Percentiles rank a stretch among this genome's conserved stretches.
These are phyloP conservation scores for Pipistrellus nathusii DNA, from an alignment of 2,797 vertebrate species.

Conservation along the genomic window DNA sequence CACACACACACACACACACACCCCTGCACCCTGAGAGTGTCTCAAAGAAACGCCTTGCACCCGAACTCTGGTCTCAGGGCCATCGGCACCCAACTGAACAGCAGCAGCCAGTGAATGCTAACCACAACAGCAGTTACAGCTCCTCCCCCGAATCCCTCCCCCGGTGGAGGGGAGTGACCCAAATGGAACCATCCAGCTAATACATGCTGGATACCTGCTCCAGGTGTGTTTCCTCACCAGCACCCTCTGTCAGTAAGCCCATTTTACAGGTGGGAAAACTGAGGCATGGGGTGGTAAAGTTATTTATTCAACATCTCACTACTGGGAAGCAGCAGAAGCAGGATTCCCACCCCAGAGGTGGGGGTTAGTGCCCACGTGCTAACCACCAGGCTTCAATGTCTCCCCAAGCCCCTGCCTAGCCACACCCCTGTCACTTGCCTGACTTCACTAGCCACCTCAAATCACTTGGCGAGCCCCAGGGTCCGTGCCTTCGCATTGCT, in stretches of 20 bases:
- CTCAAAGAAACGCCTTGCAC: neutral
- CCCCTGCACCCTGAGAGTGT: neutral
- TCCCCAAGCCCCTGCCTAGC: neutral
- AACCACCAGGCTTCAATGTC: neutral
- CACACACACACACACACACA: rapidly evolving
- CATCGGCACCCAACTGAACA: neutral
- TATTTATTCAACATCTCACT: neutral
- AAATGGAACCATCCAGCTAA: no score
- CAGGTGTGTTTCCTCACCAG: neutral
- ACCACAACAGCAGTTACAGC: neutral
- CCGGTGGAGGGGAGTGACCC: neutral
- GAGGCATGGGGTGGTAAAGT: neutral
- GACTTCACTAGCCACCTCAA: neutral
- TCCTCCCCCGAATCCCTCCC: neutral
- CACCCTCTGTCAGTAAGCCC: neutral
- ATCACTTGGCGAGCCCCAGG: neutral
- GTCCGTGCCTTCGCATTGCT: neutral
- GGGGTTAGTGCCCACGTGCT: neutral
- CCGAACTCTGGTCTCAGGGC: neutral
- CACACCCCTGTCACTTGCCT: neutral
- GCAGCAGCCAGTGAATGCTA: neutral
- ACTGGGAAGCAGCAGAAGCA: neutral
- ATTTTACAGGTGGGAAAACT: neutral
- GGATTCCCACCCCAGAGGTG: neutral
- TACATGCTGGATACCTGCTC: neutral